These are phyloP conservation scores for Neostethus bicornis DNA, from an alignment of 2,797 vertebrate genomes.

Conservation along the genomic window DNA sequence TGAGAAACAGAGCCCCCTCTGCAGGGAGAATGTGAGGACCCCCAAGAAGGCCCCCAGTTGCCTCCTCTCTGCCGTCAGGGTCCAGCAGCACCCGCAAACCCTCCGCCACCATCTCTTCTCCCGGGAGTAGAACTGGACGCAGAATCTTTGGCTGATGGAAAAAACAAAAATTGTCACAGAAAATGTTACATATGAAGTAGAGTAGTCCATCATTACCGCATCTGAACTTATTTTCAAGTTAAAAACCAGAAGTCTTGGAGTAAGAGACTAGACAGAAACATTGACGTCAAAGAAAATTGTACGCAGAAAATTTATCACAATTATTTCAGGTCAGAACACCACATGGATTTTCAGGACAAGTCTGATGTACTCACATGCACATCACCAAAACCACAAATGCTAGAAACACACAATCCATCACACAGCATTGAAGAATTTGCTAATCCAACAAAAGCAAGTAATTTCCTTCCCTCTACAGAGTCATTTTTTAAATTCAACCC, in stretches of 20 bases:
- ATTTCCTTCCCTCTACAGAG: slow-evolving; percentile 21
- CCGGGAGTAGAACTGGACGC: slow-evolving; percentile 90
- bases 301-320: slow-evolving; percentile 41
- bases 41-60: slow-evolving; percentile 91
- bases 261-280: slow-evolving; percentile 6
- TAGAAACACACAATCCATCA: slow-evolving; percentile 21
- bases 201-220: slow-evolving; percentile 12
- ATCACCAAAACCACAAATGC: slow-evolving; percentile 31
- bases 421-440: slow-evolving; percentile 14
- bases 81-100: slow-evolving; percentile 94
- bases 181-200: slow-evolving; percentile 6
- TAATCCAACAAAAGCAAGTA: slow-evolving; percentile 43
- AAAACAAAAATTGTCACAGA: slow-evolving; percentile 22
- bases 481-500: slow-evolving; percentile 15
- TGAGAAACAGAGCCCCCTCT: slow-evolving; percentile 98
- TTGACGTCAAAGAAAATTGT: slow-evolving; percentile 38
- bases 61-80: slow-evolving; percentile 94
- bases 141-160: slow-evolving; percentile 92
- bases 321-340: slow-evolving; percentile 45
- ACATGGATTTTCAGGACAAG: slow-evolving; percentile 19
- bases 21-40: slow-evolving; percentile 97
- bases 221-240: slow-evolving; percentile 2
- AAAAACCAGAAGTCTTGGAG: slow-evolving; percentile 13
- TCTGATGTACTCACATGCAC: slow-evolving; percentile 43
- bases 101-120: slow-evolving; percentile 94